These are phyloP conservation scores for Drosophila mettleri DNA, from an alignment of 2,888 invertebrate genomes.

Conservation along the genomic window DNA sequence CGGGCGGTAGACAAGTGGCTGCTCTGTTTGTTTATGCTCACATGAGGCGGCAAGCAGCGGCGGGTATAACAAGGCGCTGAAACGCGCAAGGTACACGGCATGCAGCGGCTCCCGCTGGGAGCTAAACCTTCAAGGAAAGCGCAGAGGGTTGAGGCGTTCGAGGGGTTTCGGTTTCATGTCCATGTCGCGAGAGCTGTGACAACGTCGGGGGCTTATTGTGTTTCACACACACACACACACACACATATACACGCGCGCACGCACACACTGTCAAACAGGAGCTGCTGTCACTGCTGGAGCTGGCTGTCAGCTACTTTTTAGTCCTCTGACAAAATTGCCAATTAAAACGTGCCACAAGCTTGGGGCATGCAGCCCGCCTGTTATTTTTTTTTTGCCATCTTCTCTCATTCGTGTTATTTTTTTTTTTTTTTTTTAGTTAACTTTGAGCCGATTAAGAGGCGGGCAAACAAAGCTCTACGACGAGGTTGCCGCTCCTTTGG, in stretches of 20 bases:
- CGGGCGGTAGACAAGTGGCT: constrained; percentile 42
- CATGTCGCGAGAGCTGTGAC: constrained; percentile 59
- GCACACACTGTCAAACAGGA: constrained; percentile 57
- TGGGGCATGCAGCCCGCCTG: constrained; percentile 32
- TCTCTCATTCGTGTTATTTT: constrained; percentile 2
- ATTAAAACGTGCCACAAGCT: constrained; percentile 78
- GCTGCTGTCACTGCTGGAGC: constrained; percentile 14
- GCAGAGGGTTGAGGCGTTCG: not conserved
- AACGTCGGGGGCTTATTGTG: constrained; percentile 69
- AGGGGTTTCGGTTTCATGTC: constrained; percentile 37
- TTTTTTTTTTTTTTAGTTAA: constrained; percentile 57
- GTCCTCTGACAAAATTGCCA: constrained; percentile 69
- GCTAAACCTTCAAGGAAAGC: not conserved
- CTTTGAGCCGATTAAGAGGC: constrained; percentile 78
- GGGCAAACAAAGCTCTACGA: constrained; percentile 59
- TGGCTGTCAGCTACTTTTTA: constrained; percentile 69
- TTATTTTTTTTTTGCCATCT: constrained; percentile 16
- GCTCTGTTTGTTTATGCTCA: constrained; percentile 68
- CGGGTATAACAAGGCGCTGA: constrained; percentile 17
- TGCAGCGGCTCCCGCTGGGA: constrained; percentile 27
- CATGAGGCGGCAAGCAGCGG: constrained; percentile 22
- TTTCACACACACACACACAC: constrained; percentile 45
- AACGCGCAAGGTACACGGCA: constrained; percentile 31
- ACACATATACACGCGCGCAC: not conserved
- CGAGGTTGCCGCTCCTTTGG: constrained; percentile 18